Evolutionary conservation across 2,888 invertebrate genomes (phyloP).

Genomic region (Parnassius glacialis): DNA sequence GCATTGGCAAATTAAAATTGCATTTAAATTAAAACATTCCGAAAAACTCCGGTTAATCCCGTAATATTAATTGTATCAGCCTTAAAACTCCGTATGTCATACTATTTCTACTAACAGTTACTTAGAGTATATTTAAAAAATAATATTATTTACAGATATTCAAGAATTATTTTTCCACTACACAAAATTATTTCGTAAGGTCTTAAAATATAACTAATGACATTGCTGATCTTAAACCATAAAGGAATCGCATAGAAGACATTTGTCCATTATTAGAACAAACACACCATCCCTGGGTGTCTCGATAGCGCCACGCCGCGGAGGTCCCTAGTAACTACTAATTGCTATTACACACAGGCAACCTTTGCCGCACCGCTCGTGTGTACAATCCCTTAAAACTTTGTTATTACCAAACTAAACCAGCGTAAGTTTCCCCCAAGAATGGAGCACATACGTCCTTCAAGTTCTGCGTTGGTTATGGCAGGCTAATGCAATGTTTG

Average conservation of each 20-base stretch:
- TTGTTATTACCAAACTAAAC: conserved; percentile 18
- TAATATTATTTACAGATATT: no score
- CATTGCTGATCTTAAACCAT: not conserved
- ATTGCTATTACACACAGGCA: conserved; percentile 64
- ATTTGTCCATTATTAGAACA: conserved; percentile 23
- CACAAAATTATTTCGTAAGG: no score
- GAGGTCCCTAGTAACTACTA: conserved; percentile 65
- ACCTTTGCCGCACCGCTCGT: conserved; percentile 61
- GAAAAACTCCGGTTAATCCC: no score
- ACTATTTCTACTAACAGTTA: no score
- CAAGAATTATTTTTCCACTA: no score
- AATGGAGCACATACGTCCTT: conserved; percentile 41
- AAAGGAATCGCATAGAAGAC: conserved; percentile 18
- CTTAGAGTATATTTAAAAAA: no score
- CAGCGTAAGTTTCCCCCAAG: conserved; percentile 19
- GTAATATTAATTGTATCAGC: no score
- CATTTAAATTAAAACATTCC: no score
- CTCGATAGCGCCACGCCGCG: conserved; percentile 65
- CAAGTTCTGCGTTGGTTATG: conserved; percentile 24
- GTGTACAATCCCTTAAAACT: conserved; percentile 62
- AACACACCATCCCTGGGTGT: conserved; percentile 19
- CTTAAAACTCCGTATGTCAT: no score
- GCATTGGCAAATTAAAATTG: no score
- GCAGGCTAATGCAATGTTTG: conserved; percentile 22
- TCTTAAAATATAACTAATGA: not conserved